Evolutionary conservation across 1,140 invertebrate genomes (phyloP).

Genomic region (Pseudomyrmex flavicornis): DNA sequence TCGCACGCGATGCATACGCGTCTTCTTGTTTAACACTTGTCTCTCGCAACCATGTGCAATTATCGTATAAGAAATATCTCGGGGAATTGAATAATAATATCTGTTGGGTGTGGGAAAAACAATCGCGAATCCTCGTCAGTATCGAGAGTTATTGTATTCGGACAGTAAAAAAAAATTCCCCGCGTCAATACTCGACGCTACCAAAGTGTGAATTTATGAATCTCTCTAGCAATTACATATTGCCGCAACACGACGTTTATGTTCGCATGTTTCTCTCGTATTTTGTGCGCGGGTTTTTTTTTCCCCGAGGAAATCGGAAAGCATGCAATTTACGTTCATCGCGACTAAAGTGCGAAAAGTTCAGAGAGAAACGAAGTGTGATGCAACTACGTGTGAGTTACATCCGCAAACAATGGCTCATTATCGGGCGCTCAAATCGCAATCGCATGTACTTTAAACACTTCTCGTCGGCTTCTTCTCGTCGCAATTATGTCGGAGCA

Average conservation of each 20-base stretch:
- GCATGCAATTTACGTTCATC: constrained; percentile 32
- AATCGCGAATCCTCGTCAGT: neutral
- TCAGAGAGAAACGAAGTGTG: constrained; percentile 36
- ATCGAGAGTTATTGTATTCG: neutral
- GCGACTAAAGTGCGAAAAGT: constrained; percentile 46
- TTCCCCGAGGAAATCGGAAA: neutral
- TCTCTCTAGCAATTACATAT: neutral
- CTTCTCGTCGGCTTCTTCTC: constrained; percentile 14
- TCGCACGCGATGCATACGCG: neutral
- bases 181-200: constrained; percentile 2
- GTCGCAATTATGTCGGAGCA: constrained; percentile 45
- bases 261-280: constrained; percentile 4
- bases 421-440: constrained; percentile 50
- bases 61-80: constrained; percentile 8
- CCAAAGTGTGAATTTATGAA: neutral
- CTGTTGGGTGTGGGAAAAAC: neutral
- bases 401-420: constrained; percentile 56
- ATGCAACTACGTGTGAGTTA: constrained; percentile 45
- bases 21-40: constrained; percentile 19
- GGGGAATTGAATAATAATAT: neutral
- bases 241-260: constrained; percentile 9
- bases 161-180: neutral
- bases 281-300: neutral
- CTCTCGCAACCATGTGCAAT: constrained; percentile 13
- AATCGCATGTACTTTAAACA: constrained; percentile 57